Base-by-base conservation (phyloP, 1,140 invertebrate species). In the Heliconius nattereri region DNA sequence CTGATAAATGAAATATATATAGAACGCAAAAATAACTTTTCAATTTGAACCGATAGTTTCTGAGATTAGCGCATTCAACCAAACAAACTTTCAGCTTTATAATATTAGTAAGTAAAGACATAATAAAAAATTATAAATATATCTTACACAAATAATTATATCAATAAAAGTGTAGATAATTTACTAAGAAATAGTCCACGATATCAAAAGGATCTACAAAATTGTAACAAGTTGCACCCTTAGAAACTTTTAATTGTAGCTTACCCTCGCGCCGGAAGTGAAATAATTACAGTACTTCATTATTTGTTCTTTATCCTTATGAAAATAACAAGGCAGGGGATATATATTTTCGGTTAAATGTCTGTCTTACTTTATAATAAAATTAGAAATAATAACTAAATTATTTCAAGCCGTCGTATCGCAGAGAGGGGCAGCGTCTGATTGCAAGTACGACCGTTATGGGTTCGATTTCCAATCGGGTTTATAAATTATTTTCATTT, bases 231-330 rank as follows among this genome's bases (percentile, higher is more conserved):
- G 78, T 54, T 66, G 49, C 60, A 66, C 78, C 60, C 70, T 75
- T 37, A 80, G 37, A 40, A 86, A 86, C 76, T 85, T 86, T 85
- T 86, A 85, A 86, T 86, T 83, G 84, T 81, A 71, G 80, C 78
- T 79, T 70, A 79, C 78, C 80, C 54, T 73, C 32, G 78, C 57
- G 66, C 45, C 66, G 78, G 60, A 66, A 66, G 60, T 29, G 60
- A 66, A 66, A 66, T 66, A 66, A 66, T 66, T 66, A 66, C 26
- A 66, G 11, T 29, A 66, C 60, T 66, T 66, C 60, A 66, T 66
- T 66, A 66, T 29, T 66, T 66, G 60, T 66, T 66, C 60, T 66
- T 66, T 66, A 66, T 66, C 60, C 23, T 66, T 66, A 66, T 66
- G 60, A 66, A 66, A 66, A 66, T 66, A 66, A 66, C 60, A 66